phyloP scores from a whole-genome alignment of 2,888 invertebrate species.

The Orchesella flavescens region DNA sequence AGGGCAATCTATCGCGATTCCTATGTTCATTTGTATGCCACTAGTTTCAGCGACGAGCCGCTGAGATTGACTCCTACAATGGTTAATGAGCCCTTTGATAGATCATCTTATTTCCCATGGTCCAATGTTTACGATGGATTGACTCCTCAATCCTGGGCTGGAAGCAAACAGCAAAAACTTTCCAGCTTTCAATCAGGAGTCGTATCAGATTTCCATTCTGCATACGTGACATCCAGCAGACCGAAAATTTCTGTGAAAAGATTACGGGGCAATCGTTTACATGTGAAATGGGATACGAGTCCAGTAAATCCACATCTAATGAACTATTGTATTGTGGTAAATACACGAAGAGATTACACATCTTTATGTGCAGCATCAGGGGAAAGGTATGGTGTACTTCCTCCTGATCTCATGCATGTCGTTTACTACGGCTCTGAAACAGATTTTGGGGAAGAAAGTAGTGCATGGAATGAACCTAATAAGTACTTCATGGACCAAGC shows the following conservation, averaged over 20 bases:
- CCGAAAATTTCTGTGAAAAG: slow-evolving; percentile 66
- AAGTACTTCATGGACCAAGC: slow-evolving; percentile 38
- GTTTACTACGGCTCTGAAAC: slow-evolving; percentile 68
- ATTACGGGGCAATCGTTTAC: slow-evolving; percentile 69
- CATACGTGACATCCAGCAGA: slow-evolving; percentile 39
- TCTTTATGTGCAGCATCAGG: slow-evolving; percentile 77
- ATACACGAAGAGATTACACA: slow-evolving; percentile 75
- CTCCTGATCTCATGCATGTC: slow-evolving; percentile 71
- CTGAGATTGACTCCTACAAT: slow-evolving; percentile 42
- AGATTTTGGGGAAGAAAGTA: slow-evolving; percentile 53
- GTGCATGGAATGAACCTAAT: slow-evolving; percentile 59
- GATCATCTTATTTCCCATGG: slow-evolving; percentile 51
- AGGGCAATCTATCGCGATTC: slow-evolving; percentile 71
- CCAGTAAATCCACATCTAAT: slow-evolving; percentile 76
- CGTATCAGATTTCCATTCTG: slow-evolving; percentile 45
- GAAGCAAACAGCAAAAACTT: slow-evolving; percentile 26
- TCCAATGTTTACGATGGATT: slow-evolving; percentile 51
- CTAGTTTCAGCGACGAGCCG: slow-evolving; percentile 57
- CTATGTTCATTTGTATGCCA: slow-evolving; percentile 72
- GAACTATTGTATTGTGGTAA: slow-evolving; percentile 77
- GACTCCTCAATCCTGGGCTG: slow-evolving; percentile 25
- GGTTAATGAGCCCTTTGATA: slow-evolving; percentile 19
- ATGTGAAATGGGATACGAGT: slow-evolving; percentile 73
- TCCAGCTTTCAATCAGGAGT: slow-evolving; percentile 42
- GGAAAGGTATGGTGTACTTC: slow-evolving; percentile 73